These are phyloP conservation scores for Gavia stellata DNA, from an alignment of 2,113 vertebrate species.

Conservation along the genomic window DNA sequence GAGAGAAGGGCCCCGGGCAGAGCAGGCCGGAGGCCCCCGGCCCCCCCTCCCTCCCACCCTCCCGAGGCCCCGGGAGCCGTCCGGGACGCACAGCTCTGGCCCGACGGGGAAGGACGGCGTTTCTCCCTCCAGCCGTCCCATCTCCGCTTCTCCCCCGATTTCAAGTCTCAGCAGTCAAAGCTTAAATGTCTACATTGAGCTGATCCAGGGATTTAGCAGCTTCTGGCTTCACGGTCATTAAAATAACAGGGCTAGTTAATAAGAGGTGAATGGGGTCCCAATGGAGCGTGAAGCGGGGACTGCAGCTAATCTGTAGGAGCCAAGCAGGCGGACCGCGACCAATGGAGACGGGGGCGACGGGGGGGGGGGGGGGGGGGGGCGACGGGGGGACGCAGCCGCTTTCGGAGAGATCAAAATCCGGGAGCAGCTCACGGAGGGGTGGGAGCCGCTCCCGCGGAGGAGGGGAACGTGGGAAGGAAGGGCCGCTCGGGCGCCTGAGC, in stretches of 20 bases:
- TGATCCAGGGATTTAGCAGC: constrained; percentile 34
- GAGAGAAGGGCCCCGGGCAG: background rate
- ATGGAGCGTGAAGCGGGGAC: constrained; percentile 32
- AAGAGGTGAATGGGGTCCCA: constrained; percentile 49
- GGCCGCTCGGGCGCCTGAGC: no score
- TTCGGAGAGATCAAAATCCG: background rate
- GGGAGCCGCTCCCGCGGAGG: background rate
- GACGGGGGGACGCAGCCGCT: background rate
- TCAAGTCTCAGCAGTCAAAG: background rate
- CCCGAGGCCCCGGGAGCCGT: background rate
- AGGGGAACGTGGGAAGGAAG: background rate
- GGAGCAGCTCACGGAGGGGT: background rate
- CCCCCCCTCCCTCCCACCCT: rapidly evolving
- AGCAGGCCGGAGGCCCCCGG: background rate
- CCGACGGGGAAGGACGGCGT: background rate
- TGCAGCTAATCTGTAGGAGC: constrained; percentile 13
- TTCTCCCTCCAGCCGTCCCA: background rate
- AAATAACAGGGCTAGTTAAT: constrained; percentile 52
- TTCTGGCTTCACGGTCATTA: constrained; percentile 59
- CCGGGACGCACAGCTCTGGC: background rate
- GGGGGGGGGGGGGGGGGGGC: background rate
- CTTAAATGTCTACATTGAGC: background rate
- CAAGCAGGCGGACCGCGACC: background rate
- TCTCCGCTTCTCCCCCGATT: background rate
- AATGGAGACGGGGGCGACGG: background rate